Evolutionary conservation across 2,888 invertebrate genomes (phyloP).

Genomic region (Lasioglossum vierecki): DNA sequence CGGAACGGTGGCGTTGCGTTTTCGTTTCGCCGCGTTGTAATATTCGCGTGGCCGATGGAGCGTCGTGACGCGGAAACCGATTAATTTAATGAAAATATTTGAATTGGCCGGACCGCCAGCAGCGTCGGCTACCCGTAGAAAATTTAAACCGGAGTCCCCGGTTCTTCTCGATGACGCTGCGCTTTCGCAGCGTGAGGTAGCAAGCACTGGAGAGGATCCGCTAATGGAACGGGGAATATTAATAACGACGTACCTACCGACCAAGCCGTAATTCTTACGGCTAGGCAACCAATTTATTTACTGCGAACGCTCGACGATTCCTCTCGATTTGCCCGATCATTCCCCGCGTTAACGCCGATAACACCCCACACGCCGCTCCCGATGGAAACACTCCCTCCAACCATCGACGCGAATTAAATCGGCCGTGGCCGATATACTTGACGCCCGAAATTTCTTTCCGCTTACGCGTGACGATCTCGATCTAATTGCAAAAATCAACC

Average conservation of each 20-base stretch:
- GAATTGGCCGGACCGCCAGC: constrained; percentile 19
- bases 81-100: constrained; percentile 56
- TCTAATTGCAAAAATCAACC: not conserved
- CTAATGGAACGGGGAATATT: constrained; percentile 47
- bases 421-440: not conserved
- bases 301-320: constrained; percentile 1
- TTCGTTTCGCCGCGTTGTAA: constrained; percentile 7
- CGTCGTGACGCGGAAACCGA: constrained; percentile 32
- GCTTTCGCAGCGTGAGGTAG: not conserved
- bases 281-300: constrained; percentile 31
- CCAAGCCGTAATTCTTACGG: constrained; percentile 31
- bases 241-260: constrained; percentile 25
- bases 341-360: constrained; percentile 2
- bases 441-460: not conserved
- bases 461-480: not conserved
- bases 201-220: not conserved
- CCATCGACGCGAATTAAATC: not conserved
- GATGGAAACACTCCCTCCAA: not conserved
- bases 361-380: not conserved
- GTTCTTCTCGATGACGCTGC: constrained; percentile 38
- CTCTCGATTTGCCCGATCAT: constrained; percentile 6
- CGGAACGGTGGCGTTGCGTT: not conserved
- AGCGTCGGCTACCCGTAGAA: not conserved
- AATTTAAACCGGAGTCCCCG: constrained; percentile 35
- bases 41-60: not conserved